Percentiles rank a stretch among this genome's conserved stretches.
phyloP scores from a whole-genome alignment of 2,888 invertebrate genomes.

The Aporophyla nigra region DNA sequence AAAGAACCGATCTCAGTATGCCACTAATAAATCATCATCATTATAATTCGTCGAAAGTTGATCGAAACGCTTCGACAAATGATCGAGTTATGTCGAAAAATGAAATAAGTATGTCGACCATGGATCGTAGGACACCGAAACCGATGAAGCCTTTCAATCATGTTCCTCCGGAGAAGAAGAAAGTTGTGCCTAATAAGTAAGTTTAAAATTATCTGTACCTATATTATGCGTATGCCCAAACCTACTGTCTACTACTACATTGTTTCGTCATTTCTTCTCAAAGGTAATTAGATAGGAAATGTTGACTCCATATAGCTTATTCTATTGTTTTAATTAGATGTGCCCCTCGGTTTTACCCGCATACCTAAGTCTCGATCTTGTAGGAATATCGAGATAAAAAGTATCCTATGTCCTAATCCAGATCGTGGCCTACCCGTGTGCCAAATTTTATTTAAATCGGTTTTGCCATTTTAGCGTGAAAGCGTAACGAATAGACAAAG shows the following conservation, averaged over 20 bases:
- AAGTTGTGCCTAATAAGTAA: slow-evolving; percentile 52
- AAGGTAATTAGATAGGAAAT: not conserved
- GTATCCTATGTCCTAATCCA: too few species aligned
- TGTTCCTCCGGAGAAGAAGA: slow-evolving; percentile 46
- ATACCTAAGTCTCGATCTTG: too few species aligned
- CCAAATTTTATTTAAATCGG: too few species aligned
- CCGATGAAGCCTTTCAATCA: slow-evolving; percentile 46
- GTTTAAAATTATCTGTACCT: not conserved
- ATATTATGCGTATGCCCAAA: not conserved
- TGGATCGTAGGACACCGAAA: slow-evolving; percentile 46
- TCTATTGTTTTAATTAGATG: too few species aligned
- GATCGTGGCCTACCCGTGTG: too few species aligned
- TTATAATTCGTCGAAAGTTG: slow-evolving; percentile 3
- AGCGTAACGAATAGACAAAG: too few species aligned
- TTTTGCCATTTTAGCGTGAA: too few species aligned
- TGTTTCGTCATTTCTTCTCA: not conserved
- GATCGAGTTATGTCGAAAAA: slow-evolving; percentile 38
- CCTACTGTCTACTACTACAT: not conserved
- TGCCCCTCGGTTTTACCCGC: too few species aligned
- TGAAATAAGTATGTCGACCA: slow-evolving; percentile 41
- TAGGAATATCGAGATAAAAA: too few species aligned
- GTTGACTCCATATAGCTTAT: too few species aligned
- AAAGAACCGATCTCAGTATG: slow-evolving; percentile 38
- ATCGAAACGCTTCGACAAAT: slow-evolving; percentile 11
- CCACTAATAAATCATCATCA: slow-evolving; percentile 34